Evolutionary conservation across 2,797 vertebrate genomes (phyloP).

Genomic region (Enteromius unitaeniatus): DNA sequence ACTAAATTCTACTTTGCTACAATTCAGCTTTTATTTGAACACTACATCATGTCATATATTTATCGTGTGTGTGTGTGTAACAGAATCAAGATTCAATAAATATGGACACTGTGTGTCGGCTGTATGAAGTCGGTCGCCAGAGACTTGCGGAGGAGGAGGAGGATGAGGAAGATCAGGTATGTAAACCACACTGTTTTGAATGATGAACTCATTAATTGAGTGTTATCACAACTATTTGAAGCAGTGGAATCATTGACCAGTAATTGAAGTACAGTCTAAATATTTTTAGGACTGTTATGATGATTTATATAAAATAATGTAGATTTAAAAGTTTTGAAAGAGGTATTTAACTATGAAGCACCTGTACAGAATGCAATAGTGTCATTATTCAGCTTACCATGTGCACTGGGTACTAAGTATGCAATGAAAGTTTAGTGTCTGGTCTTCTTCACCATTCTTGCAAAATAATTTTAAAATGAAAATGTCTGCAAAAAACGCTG

Average conservation of each 20-base stretch:
- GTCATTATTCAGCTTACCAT: background rate
- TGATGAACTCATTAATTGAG: background rate
- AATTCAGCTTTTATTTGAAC: background rate
- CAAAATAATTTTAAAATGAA: background rate
- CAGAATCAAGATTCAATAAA: constrained; percentile 98
- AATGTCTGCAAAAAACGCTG: background rate
- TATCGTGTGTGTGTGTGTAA: background rate
- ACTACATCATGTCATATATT: background rate
- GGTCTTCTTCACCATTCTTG: background rate
- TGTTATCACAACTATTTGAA: background rate
- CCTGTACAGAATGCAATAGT: background rate
- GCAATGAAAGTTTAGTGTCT: background rate
- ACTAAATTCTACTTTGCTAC: background rate
- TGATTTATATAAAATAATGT: background rate
- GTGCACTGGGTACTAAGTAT: background rate
- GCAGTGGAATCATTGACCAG: background rate
- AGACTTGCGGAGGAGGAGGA: constrained; percentile 97
- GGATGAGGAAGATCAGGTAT: constrained; percentile 97
- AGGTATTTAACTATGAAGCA: background rate
- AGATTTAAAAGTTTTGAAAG: background rate
- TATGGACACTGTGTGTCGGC: constrained; percentile 96
- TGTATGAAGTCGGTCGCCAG: constrained; percentile 97
- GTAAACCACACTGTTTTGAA: background rate
- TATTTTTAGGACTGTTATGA: background rate
- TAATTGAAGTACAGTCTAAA: background rate